Conservation (phyloP, 2,888 invertebrate genomes). For the Cylloceria caligata region DNA sequence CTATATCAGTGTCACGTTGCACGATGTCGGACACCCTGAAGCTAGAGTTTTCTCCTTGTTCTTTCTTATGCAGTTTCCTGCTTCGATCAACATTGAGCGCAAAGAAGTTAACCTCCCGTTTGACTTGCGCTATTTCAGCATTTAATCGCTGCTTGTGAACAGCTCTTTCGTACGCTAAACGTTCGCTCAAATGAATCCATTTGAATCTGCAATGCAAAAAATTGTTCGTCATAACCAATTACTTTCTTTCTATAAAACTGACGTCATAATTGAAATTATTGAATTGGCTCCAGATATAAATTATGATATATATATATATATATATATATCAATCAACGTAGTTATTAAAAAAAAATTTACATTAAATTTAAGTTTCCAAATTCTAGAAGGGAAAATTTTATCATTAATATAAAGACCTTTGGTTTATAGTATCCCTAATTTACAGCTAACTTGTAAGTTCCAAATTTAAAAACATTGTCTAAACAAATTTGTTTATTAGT, state of each 20-base stretch:
- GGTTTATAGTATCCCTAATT: no score
- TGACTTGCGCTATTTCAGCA: conserved; percentile 95
- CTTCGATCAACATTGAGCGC: conserved; percentile 93
- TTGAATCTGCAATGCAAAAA: conserved; percentile 89
- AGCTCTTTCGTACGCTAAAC: conserved; percentile 96
- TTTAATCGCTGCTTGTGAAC: conserved; percentile 94
- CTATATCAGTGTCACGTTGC: conserved; percentile 81
- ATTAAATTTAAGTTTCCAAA: no score
- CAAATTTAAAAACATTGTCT: no score
- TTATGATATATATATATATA: no score
- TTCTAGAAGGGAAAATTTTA: no score
- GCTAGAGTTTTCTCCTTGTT: conserved; percentile 66
- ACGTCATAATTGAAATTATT: no score
- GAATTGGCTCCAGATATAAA: no score
- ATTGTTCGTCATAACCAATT: background rate
- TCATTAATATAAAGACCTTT: no score
- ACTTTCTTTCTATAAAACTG: no score
- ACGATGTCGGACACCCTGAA: conserved; percentile 77
- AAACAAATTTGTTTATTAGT: no score
- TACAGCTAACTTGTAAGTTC: no score
- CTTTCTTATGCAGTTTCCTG: conserved; percentile 88
- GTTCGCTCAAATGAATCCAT: conserved; percentile 97
- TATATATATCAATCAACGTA: conserved; percentile 3
- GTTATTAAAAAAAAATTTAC: no score
- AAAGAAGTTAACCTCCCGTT: conserved; percentile 95